These are phyloP conservation scores for Labeo catla DNA, from an alignment of 2,113 vertebrate genomes.

Conservation along the genomic window DNA sequence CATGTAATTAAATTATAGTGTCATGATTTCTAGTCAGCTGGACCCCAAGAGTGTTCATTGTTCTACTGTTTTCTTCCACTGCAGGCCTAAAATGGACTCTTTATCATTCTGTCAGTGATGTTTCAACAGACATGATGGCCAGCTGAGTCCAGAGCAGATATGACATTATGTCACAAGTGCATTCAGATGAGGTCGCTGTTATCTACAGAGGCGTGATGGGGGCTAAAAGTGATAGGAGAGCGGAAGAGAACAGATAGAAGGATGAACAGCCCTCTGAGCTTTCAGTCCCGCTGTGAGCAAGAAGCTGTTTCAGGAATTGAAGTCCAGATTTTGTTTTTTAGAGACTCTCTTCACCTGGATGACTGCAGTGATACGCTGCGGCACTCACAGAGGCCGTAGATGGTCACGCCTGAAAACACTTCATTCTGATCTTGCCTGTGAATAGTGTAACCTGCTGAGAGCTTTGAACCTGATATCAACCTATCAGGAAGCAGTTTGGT, in stretches of 20 bases:
- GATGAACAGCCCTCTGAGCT: conserved; percentile 12
- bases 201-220: background rate
- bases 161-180: background rate
- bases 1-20: background rate
- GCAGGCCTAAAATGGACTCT: background rate
- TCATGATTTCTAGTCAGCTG: background rate
- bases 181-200: conserved; percentile 23
- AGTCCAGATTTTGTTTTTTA: conserved; percentile 40
- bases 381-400: background rate
- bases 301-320: conserved; percentile 45
- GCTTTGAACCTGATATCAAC: conserved; percentile 28
- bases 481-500: conserved; percentile 8
- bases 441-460: conserved; percentile 25
- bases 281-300: conserved; percentile 40
- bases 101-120: background rate
- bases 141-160: background rate
- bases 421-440: conserved; percentile 19
- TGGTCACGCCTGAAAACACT: background rate
- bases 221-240: background rate
- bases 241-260: background rate
- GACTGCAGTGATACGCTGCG: conserved; percentile 12
- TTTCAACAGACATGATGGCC: background rate
- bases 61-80: background rate
- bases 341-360: conserved; percentile 39
- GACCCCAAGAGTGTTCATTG: background rate